Percentiles rank a stretch among this genome's conserved stretches.
Evolutionary conservation across 2,797 vertebrate species (phyloP).

Genomic region (Megaceryle alcyon): DNA sequence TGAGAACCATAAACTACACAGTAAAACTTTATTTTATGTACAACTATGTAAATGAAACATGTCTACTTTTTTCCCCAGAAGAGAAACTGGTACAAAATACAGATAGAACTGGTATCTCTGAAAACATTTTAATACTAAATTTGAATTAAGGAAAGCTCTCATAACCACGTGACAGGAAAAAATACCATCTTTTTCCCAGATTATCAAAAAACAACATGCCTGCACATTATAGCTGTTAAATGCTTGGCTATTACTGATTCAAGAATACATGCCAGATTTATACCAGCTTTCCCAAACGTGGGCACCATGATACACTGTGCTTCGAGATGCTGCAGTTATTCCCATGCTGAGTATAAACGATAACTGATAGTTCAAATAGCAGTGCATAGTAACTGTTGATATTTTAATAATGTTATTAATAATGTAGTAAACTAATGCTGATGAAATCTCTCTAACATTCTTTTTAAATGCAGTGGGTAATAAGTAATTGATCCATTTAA

Average conservation of each 20-base stretch:
- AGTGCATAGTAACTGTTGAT: neutral
- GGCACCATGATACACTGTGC: neutral
- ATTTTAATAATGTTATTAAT: neutral
- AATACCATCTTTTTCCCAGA: neutral
- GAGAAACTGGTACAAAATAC: too few species aligned
- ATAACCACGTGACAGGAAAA: neutral
- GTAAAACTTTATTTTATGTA: conserved; percentile 5
- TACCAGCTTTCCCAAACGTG: neutral
- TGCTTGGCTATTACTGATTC: neutral
- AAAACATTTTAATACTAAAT: neutral
- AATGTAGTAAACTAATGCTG: neutral
- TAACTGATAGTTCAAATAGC: neutral
- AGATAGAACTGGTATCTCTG: neutral
- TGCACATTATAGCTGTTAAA: neutral
- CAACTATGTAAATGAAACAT: neutral
- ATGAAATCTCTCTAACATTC: neutral
- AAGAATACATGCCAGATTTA: neutral
- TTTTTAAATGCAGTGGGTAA: neutral
- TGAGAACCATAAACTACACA: neutral
- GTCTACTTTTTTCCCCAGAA: neutral
- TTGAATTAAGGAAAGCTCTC: neutral
- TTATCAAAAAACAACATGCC: neutral
- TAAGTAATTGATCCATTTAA: neutral
- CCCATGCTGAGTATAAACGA: neutral
- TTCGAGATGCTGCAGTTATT: neutral